Base-by-base conservation (phyloP, 2,113 vertebrate species). In the Cephalopholis sonnerati region DNA sequence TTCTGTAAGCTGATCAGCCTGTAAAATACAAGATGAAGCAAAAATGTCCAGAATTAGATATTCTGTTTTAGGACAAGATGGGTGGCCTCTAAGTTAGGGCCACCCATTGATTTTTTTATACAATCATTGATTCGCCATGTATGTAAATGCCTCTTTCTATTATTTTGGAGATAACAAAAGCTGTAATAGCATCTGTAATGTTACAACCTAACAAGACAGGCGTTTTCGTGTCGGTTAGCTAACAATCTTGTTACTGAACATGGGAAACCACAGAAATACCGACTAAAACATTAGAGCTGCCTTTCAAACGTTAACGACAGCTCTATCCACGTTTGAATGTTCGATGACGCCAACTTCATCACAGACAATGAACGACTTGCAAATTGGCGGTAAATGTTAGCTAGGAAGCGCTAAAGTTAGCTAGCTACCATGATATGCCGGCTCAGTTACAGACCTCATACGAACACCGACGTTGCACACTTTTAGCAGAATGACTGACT, bases 1-100 rank as follows among this genome's bases (percentile, higher is more conserved):
- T 94, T 99, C 98, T 97, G 98, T 99, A 95, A 99, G 97, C 94
- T 99, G 98, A 94, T 99, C 98, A 96, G 98, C 98, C 98, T 99
- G 75, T 89, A 79, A 77, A 87, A 54, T 1, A 74, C 5, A 77
- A 84, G 2, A 89, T 8, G 3, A 59, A 39, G 8, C 12, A 58
- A 27, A 50, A 20, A 39, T 0, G 59, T 46, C 1, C 1, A 44
- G 4, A 62, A 62, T n/a, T 36, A 46, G 15, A 7, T 41, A 17
- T 44, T 22, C 3, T 1, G 13, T 9, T 0, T 8, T 3, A 7
- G 2, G n/a, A 3, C 3, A 25, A 27, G 3, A 58, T 22, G 1
- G 18, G 16, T 36, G 24, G 11, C 24, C n/a, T 24, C 2, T 51
- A 20, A 20, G 54, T 18, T 1, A 20, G 15, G 7, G 44, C 27